A percentile compares a stretch with the other conserved stretches of the same genome.
phyloP scores from a whole-genome alignment of 37 sponge, comb jelly and placozoan genomes.

The Theonella swinhoei region DNA sequence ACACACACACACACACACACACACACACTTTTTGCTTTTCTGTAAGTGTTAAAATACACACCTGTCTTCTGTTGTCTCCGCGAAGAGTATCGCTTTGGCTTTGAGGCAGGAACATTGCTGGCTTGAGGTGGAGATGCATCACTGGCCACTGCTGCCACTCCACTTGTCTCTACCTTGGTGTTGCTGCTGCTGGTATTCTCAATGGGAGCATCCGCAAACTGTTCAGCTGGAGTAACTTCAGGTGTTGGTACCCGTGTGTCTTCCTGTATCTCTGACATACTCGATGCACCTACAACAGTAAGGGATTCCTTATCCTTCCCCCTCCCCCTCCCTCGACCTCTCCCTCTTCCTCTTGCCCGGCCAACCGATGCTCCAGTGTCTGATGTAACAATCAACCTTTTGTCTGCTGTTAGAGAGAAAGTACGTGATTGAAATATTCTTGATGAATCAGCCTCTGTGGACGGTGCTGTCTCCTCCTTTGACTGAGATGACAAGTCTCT shows the following conservation, averaged over 20 bases:
- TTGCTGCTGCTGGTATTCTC: not conserved
- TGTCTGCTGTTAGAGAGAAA: not conserved
- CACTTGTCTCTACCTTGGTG: not conserved
- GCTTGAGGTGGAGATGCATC: not conserved
- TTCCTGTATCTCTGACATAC: not conserved
- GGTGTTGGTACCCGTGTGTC: not conserved
- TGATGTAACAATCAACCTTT: not conserved
- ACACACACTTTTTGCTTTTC: no score
- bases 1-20: no score
- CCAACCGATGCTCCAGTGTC: not conserved
- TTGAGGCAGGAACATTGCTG: conserved; percentile 8
- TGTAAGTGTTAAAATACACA: no score
- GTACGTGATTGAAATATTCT: not conserved
- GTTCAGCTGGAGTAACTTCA: not conserved
- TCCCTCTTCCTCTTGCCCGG: not conserved
- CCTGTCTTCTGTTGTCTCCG: conserved; percentile 35
- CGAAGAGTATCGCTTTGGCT: conserved; percentile 68
- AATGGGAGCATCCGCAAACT: not conserved
- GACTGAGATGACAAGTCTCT: no score
- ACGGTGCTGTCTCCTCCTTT: not conserved
- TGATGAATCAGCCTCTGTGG: not conserved
- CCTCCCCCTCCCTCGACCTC: conserved; percentile 19
- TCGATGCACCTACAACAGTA: not conserved
- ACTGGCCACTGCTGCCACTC: not conserved
- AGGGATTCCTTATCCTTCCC: not conserved